phyloP scores from a whole-genome alignment of 2,888 invertebrate species.

The Ochropleura leucogaster region DNA sequence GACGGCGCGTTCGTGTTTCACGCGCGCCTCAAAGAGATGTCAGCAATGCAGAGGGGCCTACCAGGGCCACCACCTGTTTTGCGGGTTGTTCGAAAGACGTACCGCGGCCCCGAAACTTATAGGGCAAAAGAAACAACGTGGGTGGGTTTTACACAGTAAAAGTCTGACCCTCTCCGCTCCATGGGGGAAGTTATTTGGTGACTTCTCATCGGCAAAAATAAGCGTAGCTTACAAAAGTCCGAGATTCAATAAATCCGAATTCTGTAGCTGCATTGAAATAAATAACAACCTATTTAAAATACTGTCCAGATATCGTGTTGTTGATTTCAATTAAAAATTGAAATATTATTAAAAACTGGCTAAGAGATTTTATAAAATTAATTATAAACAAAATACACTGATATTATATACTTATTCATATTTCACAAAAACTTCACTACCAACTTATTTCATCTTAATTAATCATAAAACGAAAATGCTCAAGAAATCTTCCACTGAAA shows the following conservation, averaged over 20 bases:
- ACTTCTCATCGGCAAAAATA: too few species aligned
- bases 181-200: too few species aligned
- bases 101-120: too few species aligned
- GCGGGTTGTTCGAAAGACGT: too few species aligned
- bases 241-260: not conserved
- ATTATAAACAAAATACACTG: not conserved
- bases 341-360: not conserved
- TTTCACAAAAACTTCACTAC: constrained; percentile 3
- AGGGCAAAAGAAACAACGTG: too few species aligned
- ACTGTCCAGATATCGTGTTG: too few species aligned
- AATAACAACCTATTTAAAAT: not conserved
- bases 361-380: not conserved
- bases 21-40: too few species aligned
- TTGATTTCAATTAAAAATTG: not conserved
- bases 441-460: constrained; percentile 16
- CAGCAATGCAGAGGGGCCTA: too few species aligned
- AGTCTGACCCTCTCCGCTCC: too few species aligned
- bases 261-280: not conserved
- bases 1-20: too few species aligned
- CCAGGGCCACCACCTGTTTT: too few species aligned
- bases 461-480: constrained; percentile 53
- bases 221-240: not conserved
- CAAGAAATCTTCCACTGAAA: constrained; percentile 27
- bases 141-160: too few species aligned
- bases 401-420: not conserved